Percentiles rank a stretch among this genome's conserved stretches.
phyloP scores from a whole-genome alignment of 2,113 vertebrate species.

The Spilogale gracilis region DNA sequence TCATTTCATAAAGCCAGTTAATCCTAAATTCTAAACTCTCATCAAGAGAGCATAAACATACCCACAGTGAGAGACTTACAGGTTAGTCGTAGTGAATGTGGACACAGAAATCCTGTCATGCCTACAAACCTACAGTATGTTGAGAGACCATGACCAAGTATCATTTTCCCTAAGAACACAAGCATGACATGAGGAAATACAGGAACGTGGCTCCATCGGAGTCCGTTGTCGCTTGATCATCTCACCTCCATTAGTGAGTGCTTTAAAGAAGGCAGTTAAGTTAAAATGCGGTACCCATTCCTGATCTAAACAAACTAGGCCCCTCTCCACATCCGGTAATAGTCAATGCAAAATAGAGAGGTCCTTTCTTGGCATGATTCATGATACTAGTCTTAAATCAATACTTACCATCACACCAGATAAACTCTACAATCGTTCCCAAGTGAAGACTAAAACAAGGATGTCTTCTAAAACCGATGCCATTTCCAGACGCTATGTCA shows the following conservation, averaged over 20 bases:
- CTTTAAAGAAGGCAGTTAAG: not conserved
- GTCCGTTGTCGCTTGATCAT: too few species aligned
- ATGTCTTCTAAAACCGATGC: accelerated
- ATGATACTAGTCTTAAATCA: not conserved
- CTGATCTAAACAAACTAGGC: not conserved
- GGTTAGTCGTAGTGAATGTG: not conserved
- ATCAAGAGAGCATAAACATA: not conserved
- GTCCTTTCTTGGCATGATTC: too few species aligned
- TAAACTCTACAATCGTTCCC: not conserved
- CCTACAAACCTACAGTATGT: not conserved
- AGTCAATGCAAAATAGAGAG: not conserved
- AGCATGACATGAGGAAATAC: not conserved
- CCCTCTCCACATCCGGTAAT: not conserved
- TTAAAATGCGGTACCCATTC: not conserved
- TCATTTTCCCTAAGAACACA: not conserved
- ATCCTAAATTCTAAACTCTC: not conserved
- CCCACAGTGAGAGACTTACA: too few species aligned
- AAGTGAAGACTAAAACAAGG: not conserved
- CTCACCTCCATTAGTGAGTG: not conserved
- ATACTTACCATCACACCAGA: not conserved
- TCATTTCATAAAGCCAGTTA: not conserved
- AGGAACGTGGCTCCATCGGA: not conserved
- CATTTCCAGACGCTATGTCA: not conserved
- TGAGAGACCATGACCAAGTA: not conserved
- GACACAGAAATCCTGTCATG: not conserved